Base-by-base conservation (phyloP, 2,113 vertebrate species). In the Crotalus tigris region DNA sequence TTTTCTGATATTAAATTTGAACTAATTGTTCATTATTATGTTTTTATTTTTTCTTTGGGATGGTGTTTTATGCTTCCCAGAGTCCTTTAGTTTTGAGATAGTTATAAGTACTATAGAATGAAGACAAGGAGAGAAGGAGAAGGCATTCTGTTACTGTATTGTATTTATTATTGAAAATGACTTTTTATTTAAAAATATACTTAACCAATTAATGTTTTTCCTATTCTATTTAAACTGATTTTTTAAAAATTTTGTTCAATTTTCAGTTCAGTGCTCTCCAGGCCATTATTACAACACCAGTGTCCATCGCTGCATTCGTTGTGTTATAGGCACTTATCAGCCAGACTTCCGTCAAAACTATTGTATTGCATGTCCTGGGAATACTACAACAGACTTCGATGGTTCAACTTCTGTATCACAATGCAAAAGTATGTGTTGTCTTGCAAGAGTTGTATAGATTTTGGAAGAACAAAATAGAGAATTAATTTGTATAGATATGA, bases 231-330 rank as follows among this genome's bases (percentile, higher is more conserved):
- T 61, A 33, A 81, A 3, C 91, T 94, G 93, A 95, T 59, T 2
- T 91, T 91, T 29, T 94, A 24, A 94, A 39, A 95, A 91, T 46
- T 92, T 87, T 93, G 93, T 91, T 91, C 1, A n/a, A 44, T 49
- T 61, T 91, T 59, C 97, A 99, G 99, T 99, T 94, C 99, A 99
- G 94, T 99, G 99, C 94, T 99, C 99, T 75, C 99, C 99, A 0
- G 99, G 99, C 90, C 99, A 99, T 95, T 99, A 99, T 97, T 99
- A 99, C 97, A 99, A 99, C 97, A 99, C 98, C 1, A 98, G 98
- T 0, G 98, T 98, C 3, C 99, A 99, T 61, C 98, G 99, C 88
- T 99, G 99, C 87, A 99, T 99, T 97, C 99, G 99, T 96, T 99
- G 99, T 90, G 97, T 98, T 1, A 95, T 98, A 95, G 99, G 99